Evolutionary conservation across 92 coral and sea anemone species (phyloP), one percentile per base, ranked within the genome.

Genomic region (Epizoanthus rinbou): DNA sequence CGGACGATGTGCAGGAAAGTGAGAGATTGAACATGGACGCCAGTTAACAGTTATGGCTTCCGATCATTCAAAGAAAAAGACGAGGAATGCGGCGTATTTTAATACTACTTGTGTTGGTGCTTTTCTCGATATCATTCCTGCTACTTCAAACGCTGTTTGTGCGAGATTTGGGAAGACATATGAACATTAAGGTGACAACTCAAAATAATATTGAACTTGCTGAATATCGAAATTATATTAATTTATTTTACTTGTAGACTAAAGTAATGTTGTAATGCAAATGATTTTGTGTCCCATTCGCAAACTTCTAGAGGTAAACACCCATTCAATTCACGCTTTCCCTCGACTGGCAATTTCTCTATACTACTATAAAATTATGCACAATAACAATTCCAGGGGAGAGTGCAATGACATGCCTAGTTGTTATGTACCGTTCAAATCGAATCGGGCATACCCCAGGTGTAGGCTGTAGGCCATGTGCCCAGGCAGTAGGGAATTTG

Each of bases 81-180:
- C 57, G 15, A 78, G 71, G 70, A 21, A 78, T 78, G 82, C 15
- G 65, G 69, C 82, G 82, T 19, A 21, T 78, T 78, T 19, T 35
- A 14, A n/a, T 78, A 13, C 82, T 78, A 11, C 71, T 78, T 62
- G 52, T 78, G 22, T 59, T 78, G 52, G 71, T 78, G 57, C 13
- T 62, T 21, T 21, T 63, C 11, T 78, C 82, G 8, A 78, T 57
- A 78, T 41, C 82, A 35, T 78, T 78, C 66, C 57, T 78, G 71
- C 39, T 78, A 16, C 82, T 78, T 21, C 82, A 78, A 22, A 7
- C 47, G 25, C 21, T 62, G n/a, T 60, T 78, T 19, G 31, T 78
- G 57, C 71, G 47, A 33, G 59, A 60, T 15, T 41, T 78, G 37
- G 82, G 71, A 62, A 69, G 25, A 60, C 70, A 62, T 17, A 59